A percentile compares a stretch with the other conserved stretches of the same genome.
Evolutionary conservation across 2,113 vertebrate species (phyloP).

Genomic region (Eudyptes chrysolophus): DNA sequence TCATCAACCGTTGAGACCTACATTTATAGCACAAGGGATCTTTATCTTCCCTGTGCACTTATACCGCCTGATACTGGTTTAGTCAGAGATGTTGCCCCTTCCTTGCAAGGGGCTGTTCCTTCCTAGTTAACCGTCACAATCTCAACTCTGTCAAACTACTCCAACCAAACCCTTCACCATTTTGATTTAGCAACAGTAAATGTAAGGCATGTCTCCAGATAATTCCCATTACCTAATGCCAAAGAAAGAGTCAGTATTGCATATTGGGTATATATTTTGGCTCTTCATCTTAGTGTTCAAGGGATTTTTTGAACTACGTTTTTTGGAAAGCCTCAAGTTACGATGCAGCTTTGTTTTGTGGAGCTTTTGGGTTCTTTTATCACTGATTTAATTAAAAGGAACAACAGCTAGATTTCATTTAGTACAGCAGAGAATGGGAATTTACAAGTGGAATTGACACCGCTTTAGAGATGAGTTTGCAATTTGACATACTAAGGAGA

Average conservation of each 20-base stretch:
- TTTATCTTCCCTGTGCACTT: background rate
- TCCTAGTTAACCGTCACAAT: background rate
- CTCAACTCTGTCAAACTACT: background rate
- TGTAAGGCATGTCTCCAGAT: background rate
- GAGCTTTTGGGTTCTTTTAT: background rate
- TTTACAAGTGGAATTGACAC: background rate
- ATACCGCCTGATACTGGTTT: background rate
- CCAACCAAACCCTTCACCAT: background rate
- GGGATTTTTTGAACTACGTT: background rate
- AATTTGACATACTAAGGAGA: background rate
- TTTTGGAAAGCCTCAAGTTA: background rate
- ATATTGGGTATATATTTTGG: background rate
- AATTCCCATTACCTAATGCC: background rate
- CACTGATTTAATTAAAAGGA: background rate
- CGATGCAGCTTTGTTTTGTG: background rate
- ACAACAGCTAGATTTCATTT: background rate
- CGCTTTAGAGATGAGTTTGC: background rate
- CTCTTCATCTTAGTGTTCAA: background rate
- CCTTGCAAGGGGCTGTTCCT: background rate
- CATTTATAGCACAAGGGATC: background rate
- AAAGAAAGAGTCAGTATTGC: background rate
- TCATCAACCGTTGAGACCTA: background rate
- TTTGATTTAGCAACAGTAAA: background rate
- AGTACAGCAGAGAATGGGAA: background rate
- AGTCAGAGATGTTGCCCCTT: background rate